Percentiles rank a stretch among this genome's conserved stretches.
Conservation (phyloP, 2,113 vertebrate genomes). For the Rhynchomys soricoides region DNA sequence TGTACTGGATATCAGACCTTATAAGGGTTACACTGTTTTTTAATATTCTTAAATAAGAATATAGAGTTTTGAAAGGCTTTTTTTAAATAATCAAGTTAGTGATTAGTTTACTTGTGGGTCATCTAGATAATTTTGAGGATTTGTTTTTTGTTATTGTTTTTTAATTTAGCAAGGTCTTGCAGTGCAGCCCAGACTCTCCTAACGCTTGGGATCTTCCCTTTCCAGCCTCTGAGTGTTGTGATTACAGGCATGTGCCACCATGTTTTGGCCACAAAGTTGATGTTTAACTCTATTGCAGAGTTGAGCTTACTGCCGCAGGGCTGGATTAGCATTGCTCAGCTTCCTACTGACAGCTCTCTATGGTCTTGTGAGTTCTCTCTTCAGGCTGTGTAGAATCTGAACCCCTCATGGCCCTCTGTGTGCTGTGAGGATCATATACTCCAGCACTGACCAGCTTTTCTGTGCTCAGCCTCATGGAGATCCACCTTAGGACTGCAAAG, state of each 20-base stretch:
- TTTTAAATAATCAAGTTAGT: neutral
- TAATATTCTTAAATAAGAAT: conserved; percentile 44
- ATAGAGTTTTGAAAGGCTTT: conserved; percentile 4
- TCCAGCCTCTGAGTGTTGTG: neutral
- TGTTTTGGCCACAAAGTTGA: neutral
- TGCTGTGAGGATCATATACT: neutral
- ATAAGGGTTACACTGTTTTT: neutral
- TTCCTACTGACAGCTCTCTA: neutral
- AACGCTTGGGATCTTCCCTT: neutral
- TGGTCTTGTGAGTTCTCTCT: neutral
- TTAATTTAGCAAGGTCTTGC: neutral
- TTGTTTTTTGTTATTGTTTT: neutral
- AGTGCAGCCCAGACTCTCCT: neutral
- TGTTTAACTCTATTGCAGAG: neutral
- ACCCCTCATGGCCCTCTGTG: neutral
- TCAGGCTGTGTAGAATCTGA: neutral
- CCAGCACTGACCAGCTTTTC: neutral
- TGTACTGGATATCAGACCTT: neutral
- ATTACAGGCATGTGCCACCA: neutral
- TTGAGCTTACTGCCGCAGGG: neutral
- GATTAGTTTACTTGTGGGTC: neutral
- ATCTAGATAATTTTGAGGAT: neutral
- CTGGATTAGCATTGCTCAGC: neutral
- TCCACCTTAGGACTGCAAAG: neutral
- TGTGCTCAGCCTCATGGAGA: neutral